phyloP scores from a whole-genome alignment of 2,797 vertebrate genomes.

The Malurus leucopterus region DNA sequence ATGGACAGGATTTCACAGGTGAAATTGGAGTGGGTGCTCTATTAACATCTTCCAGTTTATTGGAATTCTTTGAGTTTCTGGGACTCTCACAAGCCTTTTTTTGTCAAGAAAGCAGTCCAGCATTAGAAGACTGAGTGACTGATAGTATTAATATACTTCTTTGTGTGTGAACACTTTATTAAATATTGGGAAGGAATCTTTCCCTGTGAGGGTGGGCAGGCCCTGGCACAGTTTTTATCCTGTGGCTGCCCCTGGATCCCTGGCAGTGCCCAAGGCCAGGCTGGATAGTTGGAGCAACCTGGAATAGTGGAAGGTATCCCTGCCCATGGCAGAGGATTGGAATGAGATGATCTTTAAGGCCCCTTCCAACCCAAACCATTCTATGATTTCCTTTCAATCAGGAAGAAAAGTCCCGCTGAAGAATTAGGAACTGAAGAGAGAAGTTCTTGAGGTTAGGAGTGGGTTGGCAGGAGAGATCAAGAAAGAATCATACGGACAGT shows the following conservation, averaged over 20 bases:
- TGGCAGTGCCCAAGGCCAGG: background rate
- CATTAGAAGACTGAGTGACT: background rate
- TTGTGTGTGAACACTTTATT: background rate
- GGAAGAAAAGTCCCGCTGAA: background rate
- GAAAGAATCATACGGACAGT: background rate
- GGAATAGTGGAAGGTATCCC: background rate
- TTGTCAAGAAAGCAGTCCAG: background rate
- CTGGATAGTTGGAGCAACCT: background rate
- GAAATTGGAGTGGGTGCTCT: background rate
- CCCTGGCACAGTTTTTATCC: background rate
- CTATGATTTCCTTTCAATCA: background rate
- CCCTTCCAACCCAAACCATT: background rate
- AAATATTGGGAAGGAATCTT: background rate
- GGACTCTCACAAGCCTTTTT: background rate
- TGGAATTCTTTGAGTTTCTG: background rate
- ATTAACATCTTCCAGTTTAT: background rate
- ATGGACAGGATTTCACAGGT: background rate
- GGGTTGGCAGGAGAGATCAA: background rate
- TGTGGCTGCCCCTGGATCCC: background rate
- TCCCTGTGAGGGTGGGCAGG: background rate
- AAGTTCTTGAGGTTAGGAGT: background rate
- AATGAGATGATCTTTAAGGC: background rate
- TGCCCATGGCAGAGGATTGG: background rate
- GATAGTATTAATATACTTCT: rapidly evolving
- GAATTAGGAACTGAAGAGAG: background rate